Evolutionary conservation across 2,888 invertebrate species (phyloP).

Genomic region (Leptarthrus brevirostris): DNA sequence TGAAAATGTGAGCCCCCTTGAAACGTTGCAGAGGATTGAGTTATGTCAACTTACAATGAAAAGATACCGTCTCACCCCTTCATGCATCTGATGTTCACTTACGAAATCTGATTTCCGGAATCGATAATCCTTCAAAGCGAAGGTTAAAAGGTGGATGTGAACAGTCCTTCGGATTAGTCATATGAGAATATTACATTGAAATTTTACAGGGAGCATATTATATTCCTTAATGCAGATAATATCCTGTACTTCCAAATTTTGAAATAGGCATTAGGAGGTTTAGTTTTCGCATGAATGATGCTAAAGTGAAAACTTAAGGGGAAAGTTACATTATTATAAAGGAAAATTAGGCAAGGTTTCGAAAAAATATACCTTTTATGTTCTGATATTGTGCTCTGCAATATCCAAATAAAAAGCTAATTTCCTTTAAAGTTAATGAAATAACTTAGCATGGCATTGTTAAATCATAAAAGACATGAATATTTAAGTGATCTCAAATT

Average conservation of each 20-base stretch:
- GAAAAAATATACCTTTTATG: no score
- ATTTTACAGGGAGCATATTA: conserved; percentile 27
- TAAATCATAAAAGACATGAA: no score
- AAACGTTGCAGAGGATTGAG: conserved; percentile 23
- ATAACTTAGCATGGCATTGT: no score
- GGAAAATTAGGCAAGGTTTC: no score
- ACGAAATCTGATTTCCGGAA: conserved; percentile 51
- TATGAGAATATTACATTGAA: conserved; percentile 40
- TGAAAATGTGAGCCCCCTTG: not conserved
- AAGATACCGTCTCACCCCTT: conserved; percentile 8
- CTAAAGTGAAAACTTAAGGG: no score
- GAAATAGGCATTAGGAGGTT: no score
- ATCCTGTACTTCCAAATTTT: not conserved
- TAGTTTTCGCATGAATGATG: no score
- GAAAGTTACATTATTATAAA: no score
- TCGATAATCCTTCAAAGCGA: conserved; percentile 52
- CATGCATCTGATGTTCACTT: conserved; percentile 40
- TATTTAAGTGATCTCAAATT: no score
- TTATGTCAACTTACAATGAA: conserved; percentile 44
- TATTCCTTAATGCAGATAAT: not conserved
- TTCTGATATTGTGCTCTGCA: no score
- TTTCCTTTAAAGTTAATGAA: no score
- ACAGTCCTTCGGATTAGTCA: conserved; percentile 49
- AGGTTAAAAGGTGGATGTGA: conserved; percentile 46
- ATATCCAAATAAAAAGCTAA: no score